Percentiles rank a stretch among this genome's conserved stretches.
Evolutionary conservation across 2,888 invertebrate genomes (phyloP).

Genomic region (Beris chalybata): DNA sequence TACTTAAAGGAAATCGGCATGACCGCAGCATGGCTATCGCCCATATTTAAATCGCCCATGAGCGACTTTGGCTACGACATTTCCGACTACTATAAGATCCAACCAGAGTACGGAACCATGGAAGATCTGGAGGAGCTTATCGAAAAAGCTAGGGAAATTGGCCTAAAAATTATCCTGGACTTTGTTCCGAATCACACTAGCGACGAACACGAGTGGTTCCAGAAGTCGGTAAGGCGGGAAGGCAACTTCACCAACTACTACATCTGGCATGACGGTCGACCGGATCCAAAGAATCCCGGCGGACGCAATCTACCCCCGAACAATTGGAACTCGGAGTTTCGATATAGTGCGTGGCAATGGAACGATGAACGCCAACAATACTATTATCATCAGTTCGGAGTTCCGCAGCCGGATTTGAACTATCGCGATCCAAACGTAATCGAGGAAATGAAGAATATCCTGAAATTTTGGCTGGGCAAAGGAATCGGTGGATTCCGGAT

Average conservation of each 20-base stretch:
- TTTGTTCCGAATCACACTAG: constrained; percentile 67
- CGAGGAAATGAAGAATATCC: constrained; percentile 60
- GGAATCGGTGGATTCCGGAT: constrained; percentile 68
- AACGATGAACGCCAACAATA: constrained; percentile 60
- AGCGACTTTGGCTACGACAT: constrained; percentile 70
- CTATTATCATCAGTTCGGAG: constrained; percentile 66
- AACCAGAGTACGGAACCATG: constrained; percentile 63
- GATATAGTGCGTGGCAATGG: constrained; percentile 66
- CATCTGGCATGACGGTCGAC: constrained; percentile 65
- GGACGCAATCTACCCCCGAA: constrained; percentile 54
- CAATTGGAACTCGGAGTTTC: constrained; percentile 60
- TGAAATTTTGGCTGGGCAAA: constrained; percentile 67
- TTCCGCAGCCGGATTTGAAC: constrained; percentile 68
- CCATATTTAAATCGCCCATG: constrained; percentile 66
- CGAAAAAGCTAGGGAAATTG: constrained; percentile 51
- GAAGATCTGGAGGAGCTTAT: constrained; percentile 59
- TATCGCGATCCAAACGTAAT: constrained; percentile 59
- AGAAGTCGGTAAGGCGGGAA: constrained; percentile 63
- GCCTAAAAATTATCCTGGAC: constrained; percentile 56
- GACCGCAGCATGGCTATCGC: constrained; percentile 64
- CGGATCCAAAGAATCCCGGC: constrained; percentile 51
- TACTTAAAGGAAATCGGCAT: constrained; percentile 62
- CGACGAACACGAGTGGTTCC: constrained; percentile 80
- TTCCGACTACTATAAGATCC: constrained; percentile 60
- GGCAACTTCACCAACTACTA: constrained; percentile 73